phyloP scores from a whole-genome alignment of 2,888 invertebrate species.

The Drymonia ruficornis region DNA sequence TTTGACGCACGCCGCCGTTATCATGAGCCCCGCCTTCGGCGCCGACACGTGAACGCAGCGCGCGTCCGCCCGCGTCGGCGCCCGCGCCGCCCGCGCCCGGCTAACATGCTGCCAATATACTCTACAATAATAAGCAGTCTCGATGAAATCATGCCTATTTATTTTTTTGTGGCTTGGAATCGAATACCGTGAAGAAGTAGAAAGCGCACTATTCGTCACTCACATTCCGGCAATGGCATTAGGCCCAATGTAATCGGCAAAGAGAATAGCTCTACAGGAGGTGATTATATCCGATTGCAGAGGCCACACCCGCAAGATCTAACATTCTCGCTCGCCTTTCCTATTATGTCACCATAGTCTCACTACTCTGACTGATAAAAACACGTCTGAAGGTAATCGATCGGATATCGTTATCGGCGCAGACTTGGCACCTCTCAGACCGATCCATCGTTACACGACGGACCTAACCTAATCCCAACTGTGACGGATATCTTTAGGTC shows the following conservation, averaged over 20 bases:
- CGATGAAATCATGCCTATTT: background rate
- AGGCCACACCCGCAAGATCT: no score
- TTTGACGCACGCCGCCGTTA: background rate
- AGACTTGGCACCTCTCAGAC: background rate
- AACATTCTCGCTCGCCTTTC: no score
- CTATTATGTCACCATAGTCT: no score
- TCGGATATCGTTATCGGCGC: background rate
- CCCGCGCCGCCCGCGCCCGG: background rate
- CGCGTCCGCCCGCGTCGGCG: no score
- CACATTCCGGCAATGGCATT: no score
- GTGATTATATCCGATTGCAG: no score
- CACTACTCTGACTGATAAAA: no score
- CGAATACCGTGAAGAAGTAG: background rate
- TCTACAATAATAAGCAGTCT: background rate
- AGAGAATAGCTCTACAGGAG: no score
- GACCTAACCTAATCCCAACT: background rate
- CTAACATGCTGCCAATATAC: background rate
- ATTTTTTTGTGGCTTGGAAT: no score
- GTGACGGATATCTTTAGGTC: background rate
- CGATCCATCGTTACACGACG: background rate
- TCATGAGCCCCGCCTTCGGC: background rate
- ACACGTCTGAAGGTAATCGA: background rate
- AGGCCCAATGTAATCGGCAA: no score
- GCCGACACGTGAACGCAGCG: background rate
- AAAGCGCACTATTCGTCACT: no score